Conservation (phyloP, 2,888 invertebrate genomes). For the Monopis laevigella region DNA sequence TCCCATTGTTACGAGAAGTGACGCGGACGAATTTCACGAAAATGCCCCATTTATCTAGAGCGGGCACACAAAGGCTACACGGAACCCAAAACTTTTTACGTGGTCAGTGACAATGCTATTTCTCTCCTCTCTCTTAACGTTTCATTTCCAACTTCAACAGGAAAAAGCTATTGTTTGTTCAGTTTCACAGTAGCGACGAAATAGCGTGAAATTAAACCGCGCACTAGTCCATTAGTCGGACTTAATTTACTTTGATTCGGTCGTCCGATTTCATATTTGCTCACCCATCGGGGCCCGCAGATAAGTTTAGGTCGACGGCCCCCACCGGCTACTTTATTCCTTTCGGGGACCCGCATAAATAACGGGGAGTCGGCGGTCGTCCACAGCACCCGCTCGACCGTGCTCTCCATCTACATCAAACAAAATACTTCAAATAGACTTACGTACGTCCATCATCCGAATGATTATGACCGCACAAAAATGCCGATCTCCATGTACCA, state of each 20-base stretch:
- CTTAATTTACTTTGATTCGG: slow-evolving; percentile 35
- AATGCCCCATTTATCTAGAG: slow-evolving; percentile 61
- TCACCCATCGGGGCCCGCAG: slow-evolving; percentile 45
- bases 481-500: slow-evolving; percentile 31
- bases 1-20: slow-evolving; percentile 59
- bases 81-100: slow-evolving; percentile 65
- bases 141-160: slow-evolving; percentile 44
- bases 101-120: slow-evolving; percentile 61
- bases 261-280: slow-evolving; percentile 43
- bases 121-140: slow-evolving; percentile 55
- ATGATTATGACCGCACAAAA: slow-evolving; percentile 8
- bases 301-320: slow-evolving; percentile 37
- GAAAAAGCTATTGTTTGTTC: slow-evolving; percentile 34
- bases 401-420: slow-evolving; percentile 10
- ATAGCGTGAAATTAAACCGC: slow-evolving; percentile 24
- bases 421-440: slow-evolving; percentile 10
- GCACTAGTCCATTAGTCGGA: slow-evolving; percentile 27
- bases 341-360: slow-evolving; percentile 57
- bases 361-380: not conserved
- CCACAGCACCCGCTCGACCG: not conserved
- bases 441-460: slow-evolving; percentile 6
- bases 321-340: slow-evolving; percentile 35
- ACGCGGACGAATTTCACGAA: slow-evolving; percentile 64
- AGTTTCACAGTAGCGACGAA: slow-evolving; percentile 22
- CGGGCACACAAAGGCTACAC: slow-evolving; percentile 57